Evolutionary conservation across 2,888 invertebrate genomes (phyloP), one percentile per base, ranked within the genome.

Genomic region (Agonum fuliginosum): DNA sequence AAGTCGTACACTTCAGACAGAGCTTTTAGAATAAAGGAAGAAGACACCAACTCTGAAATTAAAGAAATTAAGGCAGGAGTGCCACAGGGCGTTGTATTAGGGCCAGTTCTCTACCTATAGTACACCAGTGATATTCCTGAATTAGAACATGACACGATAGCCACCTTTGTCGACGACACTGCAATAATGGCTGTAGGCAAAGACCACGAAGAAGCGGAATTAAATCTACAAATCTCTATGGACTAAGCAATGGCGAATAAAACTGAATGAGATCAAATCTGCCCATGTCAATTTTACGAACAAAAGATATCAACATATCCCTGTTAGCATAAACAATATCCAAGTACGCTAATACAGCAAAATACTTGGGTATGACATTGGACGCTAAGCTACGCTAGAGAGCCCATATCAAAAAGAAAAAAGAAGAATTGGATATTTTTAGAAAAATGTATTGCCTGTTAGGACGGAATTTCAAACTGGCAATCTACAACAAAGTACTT

Each of bases 211-310:
- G 6, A 20, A 43, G 72, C 76, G 12, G 34, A 65, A 14, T 41
- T 24, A 46, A 71, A 43, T 19, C 43, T 80, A 58, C 79, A 81
- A 78, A 71, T 5, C 34, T 41, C 78, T 78, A 17, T 81, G 81
- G 81, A 78, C 79, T 10, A 78, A 81, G 6, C 78, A 79, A 69
- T 81, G 82, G 82, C 74, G 78, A 54, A 82, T 81, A 2, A 81
- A 81, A 75, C 72, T 79, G 3, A 82, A 80, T 54, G 80, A 80
- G 51, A 54, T 46, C 0, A 82, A 83, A 80, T 82, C 81, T 10
- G 65, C 69, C 1, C 80, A 82, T 48, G 75, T 82, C 51, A 81
- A 80, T n/a, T 82, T 83, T 65, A 80, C 81, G 12, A 80, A 78
- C 14, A 79, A 79, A 78, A 79, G 76, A 78, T 76, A 48, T 67